Base-by-base conservation (phyloP, 2,113 vertebrate genomes). In the Saccopteryx leptura region DNA sequence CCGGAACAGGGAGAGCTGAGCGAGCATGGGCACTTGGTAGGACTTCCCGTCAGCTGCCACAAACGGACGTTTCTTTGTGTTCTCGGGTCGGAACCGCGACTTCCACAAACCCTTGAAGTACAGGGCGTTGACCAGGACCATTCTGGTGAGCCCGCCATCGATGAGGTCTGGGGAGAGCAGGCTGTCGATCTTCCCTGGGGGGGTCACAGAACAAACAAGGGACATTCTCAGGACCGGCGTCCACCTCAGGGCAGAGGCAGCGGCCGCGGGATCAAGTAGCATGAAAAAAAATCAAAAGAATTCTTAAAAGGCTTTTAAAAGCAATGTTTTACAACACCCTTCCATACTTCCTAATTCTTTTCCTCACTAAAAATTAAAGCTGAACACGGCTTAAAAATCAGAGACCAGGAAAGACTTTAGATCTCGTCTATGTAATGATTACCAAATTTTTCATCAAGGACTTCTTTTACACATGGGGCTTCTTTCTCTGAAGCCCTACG, bases 91-190 rank as follows among this genome's bases (percentile, higher is more conserved):
- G 97, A 99, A 99, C 63, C 99, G 98, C 0, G 99, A 99, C 95
- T 99, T 99, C 99, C 99, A 99, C 21, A 99, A 96, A 54, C 99
- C 99, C 98, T 99, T 99, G 97, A 99, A 99, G 97, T 99, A 99
- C 78, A 99, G 98, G 0, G 99, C 98, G 61, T 99, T 99, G 83
- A 99, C 98, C 9, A 98, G 97, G 12, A 99, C 99, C 93, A 99
- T 97, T 10, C 98, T 99, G 89, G 99, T 99, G 93, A 99, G 86
- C 33, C 56, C 24, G 0, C 98, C 58, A 66, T 99, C 98, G 68
- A 99, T 97, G 90, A 99, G 98, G 82, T 99, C 99, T 1, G 99
- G 98, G 72, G 98, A 98, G 91, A 99, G 93, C 97, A 99, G 93
- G 76, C 94, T 98, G 97, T 99, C 98, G 9, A 99, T 99, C 98